Percentiles rank a stretch among this genome's conserved stretches.
Conservation (phyloP, 1,140 invertebrate genomes). For the Bombus waltoni region DNA sequence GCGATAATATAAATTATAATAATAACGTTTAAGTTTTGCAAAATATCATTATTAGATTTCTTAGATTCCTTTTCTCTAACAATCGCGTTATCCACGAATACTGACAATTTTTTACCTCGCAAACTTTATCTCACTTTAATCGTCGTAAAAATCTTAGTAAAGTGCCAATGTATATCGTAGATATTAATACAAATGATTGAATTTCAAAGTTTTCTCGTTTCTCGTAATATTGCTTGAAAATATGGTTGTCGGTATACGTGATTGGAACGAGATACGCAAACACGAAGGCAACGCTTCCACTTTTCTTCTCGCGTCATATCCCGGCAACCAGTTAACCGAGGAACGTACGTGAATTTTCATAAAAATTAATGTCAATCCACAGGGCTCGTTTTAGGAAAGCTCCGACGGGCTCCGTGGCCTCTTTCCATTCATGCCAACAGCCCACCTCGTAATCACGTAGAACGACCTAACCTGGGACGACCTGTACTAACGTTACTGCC, state of each 20-base stretch:
- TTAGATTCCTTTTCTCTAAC: no score
- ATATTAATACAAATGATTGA: neutral
- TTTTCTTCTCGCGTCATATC: constrained; percentile 14
- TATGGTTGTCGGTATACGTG: no score
- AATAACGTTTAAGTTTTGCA: no score
- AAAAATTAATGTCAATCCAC: constrained; percentile 69
- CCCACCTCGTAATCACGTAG: constrained; percentile 1
- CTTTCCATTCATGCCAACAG: constrained; percentile 1
- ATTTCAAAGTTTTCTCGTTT: neutral
- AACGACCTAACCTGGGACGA: constrained; percentile 7
- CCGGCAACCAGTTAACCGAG: constrained; percentile 5
- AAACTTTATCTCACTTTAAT: no score
- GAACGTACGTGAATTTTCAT: constrained; percentile 59
- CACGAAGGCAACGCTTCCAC: neutral
- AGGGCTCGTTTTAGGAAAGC: constrained; percentile 20
- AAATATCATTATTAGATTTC: no score
- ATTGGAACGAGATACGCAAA: no score
- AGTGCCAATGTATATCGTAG: no score
- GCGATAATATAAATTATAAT: no score
- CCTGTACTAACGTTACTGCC: neutral
- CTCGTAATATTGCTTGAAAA: neutral
- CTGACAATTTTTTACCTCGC: no score
- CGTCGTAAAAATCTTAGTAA: no score
- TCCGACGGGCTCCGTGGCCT: neutral
- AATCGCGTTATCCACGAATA: no score